Evolutionary conservation across 2,113 vertebrate species (phyloP).

Genomic region (Salvelinus alpinus): DNA sequence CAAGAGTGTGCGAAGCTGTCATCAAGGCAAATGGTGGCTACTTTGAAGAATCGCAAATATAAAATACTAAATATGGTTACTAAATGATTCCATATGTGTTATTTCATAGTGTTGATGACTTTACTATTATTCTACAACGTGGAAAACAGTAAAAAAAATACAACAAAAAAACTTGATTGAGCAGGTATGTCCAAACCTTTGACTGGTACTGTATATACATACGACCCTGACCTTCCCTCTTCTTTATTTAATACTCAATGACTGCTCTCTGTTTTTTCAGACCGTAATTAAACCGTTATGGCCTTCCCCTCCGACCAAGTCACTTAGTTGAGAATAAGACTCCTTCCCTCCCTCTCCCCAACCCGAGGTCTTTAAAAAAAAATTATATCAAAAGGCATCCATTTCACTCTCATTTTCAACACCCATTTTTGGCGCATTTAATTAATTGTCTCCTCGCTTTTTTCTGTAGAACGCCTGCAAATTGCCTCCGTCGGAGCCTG

Average conservation of each 20-base stretch:
- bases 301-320: slow-evolving; percentile 49
- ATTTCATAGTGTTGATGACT: too few relatives aligned
- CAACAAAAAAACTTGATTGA: too few relatives aligned
- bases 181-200: too few relatives aligned
- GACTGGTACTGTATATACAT: neutral
- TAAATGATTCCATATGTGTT: too few relatives aligned
- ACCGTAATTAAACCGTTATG: slow-evolving; percentile 50
- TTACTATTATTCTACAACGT: too few relatives aligned
- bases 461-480: slow-evolving; percentile 61
- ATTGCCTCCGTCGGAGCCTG: slow-evolving; percentile 63
- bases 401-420: slow-evolving; percentile 16
- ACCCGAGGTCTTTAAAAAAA: neutral
- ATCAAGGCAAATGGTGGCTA: too few relatives aligned
- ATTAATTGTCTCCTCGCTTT: slow-evolving; percentile 63
- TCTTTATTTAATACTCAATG: slow-evolving; percentile 63
- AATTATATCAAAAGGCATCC: slow-evolving; percentile 16
- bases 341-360: slow-evolving; percentile 19
- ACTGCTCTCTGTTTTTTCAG: slow-evolving; percentile 38
- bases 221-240: slow-evolving; percentile 50
- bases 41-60: too few relatives aligned
- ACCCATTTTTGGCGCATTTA: slow-evolving; percentile 47
- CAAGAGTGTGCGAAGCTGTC: too few relatives aligned
- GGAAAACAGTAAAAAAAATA: too few relatives aligned
- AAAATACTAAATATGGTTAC: too few relatives aligned
- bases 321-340: slow-evolving; percentile 51